Percentiles rank a stretch among this genome's conserved stretches.
These are phyloP conservation scores for Phengaris alcon DNA, from an alignment of 2,888 invertebrate genomes.

Conservation along the genomic window DNA sequence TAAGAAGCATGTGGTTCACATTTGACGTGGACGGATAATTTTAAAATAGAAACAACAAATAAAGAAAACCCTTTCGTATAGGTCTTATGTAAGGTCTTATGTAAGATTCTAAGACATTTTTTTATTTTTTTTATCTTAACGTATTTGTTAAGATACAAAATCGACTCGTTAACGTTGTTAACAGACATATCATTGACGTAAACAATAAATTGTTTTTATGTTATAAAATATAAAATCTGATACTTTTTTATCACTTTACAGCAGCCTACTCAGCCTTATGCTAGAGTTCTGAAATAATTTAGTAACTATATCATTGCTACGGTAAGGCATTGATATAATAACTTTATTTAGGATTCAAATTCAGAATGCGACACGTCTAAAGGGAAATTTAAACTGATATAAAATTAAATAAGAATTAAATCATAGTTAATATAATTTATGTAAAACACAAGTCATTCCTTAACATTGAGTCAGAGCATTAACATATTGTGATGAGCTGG, in stretches of 20 bases:
- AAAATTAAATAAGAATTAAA: conserved; percentile 30
- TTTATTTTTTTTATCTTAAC: neutral
- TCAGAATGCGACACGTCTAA: too few relatives aligned
- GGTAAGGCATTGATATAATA: too few relatives aligned
- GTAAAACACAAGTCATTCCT: conserved; percentile 59
- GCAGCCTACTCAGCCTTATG: too few relatives aligned
- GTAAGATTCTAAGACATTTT: neutral
- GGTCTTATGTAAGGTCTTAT: neutral
- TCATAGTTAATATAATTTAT: conserved; percentile 41
- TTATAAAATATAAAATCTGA: too few relatives aligned
- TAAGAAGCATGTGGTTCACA: conserved; percentile 46
- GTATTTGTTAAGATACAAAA: too few relatives aligned
- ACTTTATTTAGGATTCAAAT: too few relatives aligned
- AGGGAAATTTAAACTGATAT: neutral
- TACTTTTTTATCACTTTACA: too few relatives aligned
- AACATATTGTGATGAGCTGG: conserved; percentile 42
- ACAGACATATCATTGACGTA: too few relatives aligned
- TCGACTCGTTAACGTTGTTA: neutral
- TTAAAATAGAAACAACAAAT: conserved; percentile 29
- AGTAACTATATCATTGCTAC: too few relatives aligned
- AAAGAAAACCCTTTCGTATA: conserved; percentile 7
- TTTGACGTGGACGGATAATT: conserved; percentile 38
- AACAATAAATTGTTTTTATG: too few relatives aligned
- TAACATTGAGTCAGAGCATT: conserved; percentile 56
- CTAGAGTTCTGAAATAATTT: too few relatives aligned